These are phyloP conservation scores for Rhinophrynus dorsalis DNA, from an alignment of 2,797 vertebrate species.

Conservation along the genomic window DNA sequence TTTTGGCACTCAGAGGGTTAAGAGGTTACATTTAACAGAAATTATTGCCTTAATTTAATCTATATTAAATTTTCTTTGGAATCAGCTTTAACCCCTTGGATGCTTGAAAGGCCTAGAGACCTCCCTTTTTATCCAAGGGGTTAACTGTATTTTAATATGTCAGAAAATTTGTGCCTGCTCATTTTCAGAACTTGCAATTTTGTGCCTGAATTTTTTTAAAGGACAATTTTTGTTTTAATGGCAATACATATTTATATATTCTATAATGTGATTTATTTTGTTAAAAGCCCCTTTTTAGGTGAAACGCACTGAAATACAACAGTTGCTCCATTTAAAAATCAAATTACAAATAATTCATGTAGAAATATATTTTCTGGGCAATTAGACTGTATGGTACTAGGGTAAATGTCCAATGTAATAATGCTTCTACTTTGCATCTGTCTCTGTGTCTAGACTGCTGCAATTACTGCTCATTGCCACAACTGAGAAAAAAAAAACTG, in stretches of 20 bases:
- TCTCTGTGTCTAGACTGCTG: slow-evolving; percentile 70
- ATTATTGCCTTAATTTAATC: no score
- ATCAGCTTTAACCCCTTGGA: no score
- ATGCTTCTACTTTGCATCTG: slow-evolving; percentile 75
- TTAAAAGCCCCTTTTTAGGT: slow-evolving; percentile 52
- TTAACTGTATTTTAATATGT: no score
- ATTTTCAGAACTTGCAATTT: no score
- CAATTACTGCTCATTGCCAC: slow-evolving; percentile 66
- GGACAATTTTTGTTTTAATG: no score
- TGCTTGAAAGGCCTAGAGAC: no score
- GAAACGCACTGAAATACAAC: slow-evolving; percentile 84
- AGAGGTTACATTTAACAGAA: no score
- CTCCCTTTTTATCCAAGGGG: no score
- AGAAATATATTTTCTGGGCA: slow-evolving; percentile 97
- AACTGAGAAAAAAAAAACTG: slow-evolving; percentile 58
- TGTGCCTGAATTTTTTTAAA: no score
- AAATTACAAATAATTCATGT: slow-evolving; percentile 90
- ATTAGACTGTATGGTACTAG: slow-evolving; percentile 88
- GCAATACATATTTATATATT: slow-evolving; percentile 6
- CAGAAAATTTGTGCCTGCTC: no score
- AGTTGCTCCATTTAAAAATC: slow-evolving; percentile 96
- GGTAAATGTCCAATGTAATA: slow-evolving; percentile 84
- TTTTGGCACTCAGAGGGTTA: no score
- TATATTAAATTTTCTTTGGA: no score
- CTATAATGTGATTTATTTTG: background rate